These are phyloP conservation scores for Eristalinus sepulchralis DNA, from an alignment of 2,888 invertebrate species.

Conservation along the genomic window DNA sequence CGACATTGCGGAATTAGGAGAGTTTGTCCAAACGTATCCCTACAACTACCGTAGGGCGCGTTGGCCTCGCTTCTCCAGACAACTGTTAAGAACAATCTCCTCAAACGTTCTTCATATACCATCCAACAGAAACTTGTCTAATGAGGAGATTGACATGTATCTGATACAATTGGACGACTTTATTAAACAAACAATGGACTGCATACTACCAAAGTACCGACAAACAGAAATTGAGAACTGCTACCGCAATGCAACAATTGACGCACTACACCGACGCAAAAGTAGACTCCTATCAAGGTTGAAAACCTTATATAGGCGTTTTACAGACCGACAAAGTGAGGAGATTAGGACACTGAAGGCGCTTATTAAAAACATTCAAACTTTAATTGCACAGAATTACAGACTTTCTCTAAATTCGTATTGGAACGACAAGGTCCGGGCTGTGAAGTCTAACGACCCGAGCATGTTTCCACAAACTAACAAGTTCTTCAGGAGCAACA, in stretches of 20 bases:
- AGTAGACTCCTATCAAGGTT: too few relatives aligned
- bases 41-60: slow-evolving; percentile 4
- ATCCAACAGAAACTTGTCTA: not conserved
- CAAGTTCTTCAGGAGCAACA: too few relatives aligned
- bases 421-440: too few relatives aligned
- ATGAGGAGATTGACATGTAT: too few relatives aligned
- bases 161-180: too few relatives aligned
- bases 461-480: not conserved
- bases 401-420: not conserved
- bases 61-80: not conserved
- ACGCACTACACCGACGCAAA: too few relatives aligned
- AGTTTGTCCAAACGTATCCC: not conserved
- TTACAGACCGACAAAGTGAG: too few relatives aligned
- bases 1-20: not conserved
- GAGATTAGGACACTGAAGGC: not conserved
- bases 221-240: too few relatives aligned
- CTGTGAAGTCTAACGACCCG: not conserved
- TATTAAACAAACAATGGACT: too few relatives aligned
- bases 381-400: not conserved
- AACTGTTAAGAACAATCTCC: not conserved
- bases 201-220: too few relatives aligned
- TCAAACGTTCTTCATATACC: not conserved
- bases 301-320: too few relatives aligned
- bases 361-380: not conserved
- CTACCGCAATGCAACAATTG: too few relatives aligned